Percentiles rank a stretch among this genome's conserved stretches.
phyloP scores from a whole-genome alignment of 1,140 invertebrate species.

The Diorhabda carinulata region DNA sequence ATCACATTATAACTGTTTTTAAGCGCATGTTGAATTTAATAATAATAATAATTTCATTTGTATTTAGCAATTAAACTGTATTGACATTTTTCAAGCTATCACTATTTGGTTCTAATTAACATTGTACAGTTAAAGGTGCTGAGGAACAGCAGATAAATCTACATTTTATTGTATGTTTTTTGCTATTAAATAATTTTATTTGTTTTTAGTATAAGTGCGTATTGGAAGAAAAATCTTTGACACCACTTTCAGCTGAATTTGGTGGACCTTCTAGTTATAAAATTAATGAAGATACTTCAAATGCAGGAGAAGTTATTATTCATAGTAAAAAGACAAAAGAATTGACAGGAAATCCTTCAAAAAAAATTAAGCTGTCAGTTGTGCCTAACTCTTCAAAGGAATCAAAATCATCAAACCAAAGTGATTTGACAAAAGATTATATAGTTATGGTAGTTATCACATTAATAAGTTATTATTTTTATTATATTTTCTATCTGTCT shows the following conservation, averaged over 20 bases:
- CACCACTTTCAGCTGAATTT: slow-evolving; percentile 7
- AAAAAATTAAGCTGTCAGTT: slow-evolving; percentile 52
- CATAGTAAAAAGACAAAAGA: slow-evolving; percentile 46
- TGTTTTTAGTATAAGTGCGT: slow-evolving; percentile 18
- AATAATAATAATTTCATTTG: too few species aligned
- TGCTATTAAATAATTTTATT: not conserved
- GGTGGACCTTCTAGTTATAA: not conserved
- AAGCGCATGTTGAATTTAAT: too few species aligned
- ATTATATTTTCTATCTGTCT: slow-evolving; percentile 46
- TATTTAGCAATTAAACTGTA: too few species aligned
- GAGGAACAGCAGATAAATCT: too few species aligned
- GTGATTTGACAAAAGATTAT: slow-evolving; percentile 31
- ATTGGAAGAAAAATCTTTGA: slow-evolving; percentile 8
- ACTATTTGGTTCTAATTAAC: too few species aligned
- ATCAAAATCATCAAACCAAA: slow-evolving; percentile 6
- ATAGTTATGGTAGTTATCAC: slow-evolving; percentile 34
- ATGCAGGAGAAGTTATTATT: slow-evolving; percentile 21
- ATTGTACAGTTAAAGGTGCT: too few species aligned
- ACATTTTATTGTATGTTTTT: too few species aligned
- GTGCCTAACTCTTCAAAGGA: slow-evolving; percentile 46
- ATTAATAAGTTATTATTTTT: slow-evolving; percentile 46
- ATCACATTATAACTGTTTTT: not conserved
- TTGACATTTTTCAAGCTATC: too few species aligned
- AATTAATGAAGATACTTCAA: not conserved
- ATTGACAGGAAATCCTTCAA: slow-evolving; percentile 36